These are phyloP conservation scores for Apistogramma diplotaenia DNA, from an alignment of 2,113 vertebrate genomes.

Conservation along the genomic window DNA sequence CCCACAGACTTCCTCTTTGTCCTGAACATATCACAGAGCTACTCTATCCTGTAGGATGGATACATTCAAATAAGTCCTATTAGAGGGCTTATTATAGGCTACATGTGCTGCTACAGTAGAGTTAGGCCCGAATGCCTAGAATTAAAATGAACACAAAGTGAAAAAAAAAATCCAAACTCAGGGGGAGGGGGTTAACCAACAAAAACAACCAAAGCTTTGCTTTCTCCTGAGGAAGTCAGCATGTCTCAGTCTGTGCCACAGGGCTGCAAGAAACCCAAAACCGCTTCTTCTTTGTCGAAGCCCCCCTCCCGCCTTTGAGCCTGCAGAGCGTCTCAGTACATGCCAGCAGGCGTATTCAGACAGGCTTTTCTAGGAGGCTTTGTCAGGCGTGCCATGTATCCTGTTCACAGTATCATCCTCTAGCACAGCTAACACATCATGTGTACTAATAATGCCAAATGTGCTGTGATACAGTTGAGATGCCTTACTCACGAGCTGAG, in stretches of 20 bases:
- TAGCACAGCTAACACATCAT: conserved; percentile 12
- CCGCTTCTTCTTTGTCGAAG: conserved; percentile 37
- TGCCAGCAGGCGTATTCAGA: conserved; percentile 48
- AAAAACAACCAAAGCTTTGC: conserved; percentile 12
- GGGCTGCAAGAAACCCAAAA: conserved; percentile 65
- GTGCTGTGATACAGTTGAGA: background rate
- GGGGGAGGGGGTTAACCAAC: background rate
- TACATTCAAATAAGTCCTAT: background rate
- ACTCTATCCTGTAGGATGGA: background rate
- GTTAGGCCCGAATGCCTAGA: background rate
- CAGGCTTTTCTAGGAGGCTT: conserved; percentile 34
- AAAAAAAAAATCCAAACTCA: background rate
- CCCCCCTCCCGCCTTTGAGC: background rate
- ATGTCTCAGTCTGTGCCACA: conserved; percentile 42
- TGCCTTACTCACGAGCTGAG: conserved; percentile 6
- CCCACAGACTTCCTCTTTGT: conserved; percentile 10
- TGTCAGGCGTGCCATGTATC: conserved; percentile 17
- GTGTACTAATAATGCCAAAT: conserved; percentile 26
- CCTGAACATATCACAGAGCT: conserved; percentile 2
- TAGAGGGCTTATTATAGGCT: background rate
- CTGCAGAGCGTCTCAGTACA: background rate
- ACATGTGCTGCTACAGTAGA: background rate
- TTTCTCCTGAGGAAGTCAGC: conserved; percentile 44
- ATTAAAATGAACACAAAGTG: background rate
- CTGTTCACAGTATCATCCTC: conserved; percentile 2